Evolutionary conservation across 2,888 invertebrate species (phyloP), one percentile per base, ranked within the genome.

Genomic region (Dermolepida albohirtum): DNA sequence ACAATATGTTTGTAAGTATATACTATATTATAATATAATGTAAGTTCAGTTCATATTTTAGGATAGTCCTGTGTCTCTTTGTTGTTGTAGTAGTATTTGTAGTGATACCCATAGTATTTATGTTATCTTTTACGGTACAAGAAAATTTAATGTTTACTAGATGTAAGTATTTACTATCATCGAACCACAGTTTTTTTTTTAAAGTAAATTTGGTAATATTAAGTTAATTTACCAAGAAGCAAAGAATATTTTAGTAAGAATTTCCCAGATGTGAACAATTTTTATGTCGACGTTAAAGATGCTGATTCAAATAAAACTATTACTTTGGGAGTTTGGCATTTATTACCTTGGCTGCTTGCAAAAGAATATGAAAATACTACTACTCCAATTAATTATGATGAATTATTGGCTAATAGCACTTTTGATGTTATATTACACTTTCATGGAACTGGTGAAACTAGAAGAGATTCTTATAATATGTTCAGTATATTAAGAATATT

Each of bases 251-350:
- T 62, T 29, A 14, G 52, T 7, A 10, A 43, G 17, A 49, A 62
- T 16, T 16, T 40, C 5, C 40, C 40, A 6, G 90, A 88, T 49
- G 86, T 88, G n/a, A 84, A 89, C 77, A 92, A 91, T 80, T 89
- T 92, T 76, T 90, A 91, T 78, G 80, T 93, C 11, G 83, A 84
- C n/a, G 78, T 81, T 0, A 11, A 52, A 22, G 74, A 74, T 67
- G 16, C 66, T n/a, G 50, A 70, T 41, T 22, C 57, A 5, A 73
- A 72, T 34, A 76, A 78, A 66, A 78, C 84, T 17, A 79, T 87
- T 22, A 82, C 85, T 72, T 74, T 87, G 82, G 91, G 91, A 0
- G 84, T 89, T 16, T 91, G 91, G 95, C 95, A 96, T 79, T 87
- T 95, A 14, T 82, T 95, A 72, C 95, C 95, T 0, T 85, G 85